Base-by-base conservation (phyloP, 1,140 invertebrate genomes). In the Brachystomella parvula region DNA sequence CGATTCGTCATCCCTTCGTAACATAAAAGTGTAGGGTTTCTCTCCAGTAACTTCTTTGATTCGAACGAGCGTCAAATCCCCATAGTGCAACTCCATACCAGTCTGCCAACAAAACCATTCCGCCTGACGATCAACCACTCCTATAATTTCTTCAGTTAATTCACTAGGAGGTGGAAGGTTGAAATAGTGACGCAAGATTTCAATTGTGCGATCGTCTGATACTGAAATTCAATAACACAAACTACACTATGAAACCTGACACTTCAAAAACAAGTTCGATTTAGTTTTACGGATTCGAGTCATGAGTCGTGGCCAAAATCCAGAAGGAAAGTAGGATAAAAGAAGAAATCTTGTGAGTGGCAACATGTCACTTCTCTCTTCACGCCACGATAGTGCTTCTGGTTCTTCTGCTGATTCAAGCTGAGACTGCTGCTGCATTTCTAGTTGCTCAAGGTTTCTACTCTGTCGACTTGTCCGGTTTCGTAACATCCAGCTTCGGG, bases 101-200 rank as follows among this genome's bases (percentile, higher is more conserved):
- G 91, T 93, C 77, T 96, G 92, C 96, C 96, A 98, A 2, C 96
- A 84, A 63, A 89, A 83, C 95, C 95, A 98, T 75, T 94, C 88
- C 32, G 92, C 90, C 69, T 85, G 82, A 35, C 84, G 81, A 63
- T 89, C 86, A 26, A 89, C 72, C 1, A 86, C 75, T 49, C 82
- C 82, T 0, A 81, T 76, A 15, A 73, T 61, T 32, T 67, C 68
- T 21, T 53, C 60, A n/a, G 71, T 71, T 6, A 74, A 28, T 65
- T 74, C 72, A 73, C 69, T 47, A 71, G 74, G 44, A 1, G 67
- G 62, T n/a, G 74, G 74, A 2, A 73, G 67, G 44, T 80, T 77
- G 76, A 87, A 89, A 73, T 87, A 85, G 12, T 80, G 79, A 63
- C 85, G 78, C 1, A 92, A 85, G n/a, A 91, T 90, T 65, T 90